Base-by-base conservation (phyloP, 2,113 vertebrate species). In the Agapornis roseicollis region DNA sequence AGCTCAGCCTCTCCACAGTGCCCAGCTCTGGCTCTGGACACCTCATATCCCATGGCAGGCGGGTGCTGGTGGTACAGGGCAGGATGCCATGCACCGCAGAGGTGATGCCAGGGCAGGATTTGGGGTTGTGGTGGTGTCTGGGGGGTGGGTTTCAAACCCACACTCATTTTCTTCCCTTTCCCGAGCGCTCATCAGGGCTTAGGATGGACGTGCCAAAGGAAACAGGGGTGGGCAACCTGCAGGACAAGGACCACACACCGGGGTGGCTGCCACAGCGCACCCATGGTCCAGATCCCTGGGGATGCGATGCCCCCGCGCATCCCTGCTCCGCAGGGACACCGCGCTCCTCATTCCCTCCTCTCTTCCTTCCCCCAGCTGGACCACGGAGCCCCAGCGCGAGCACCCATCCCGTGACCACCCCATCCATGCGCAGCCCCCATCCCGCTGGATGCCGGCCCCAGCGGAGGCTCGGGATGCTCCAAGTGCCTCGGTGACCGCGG, bases 111-210 rank as follows among this genome's bases (percentile, higher is more conserved):
- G n/a, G 46, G 18, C 46, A 42, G 60, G 28, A 35, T 68, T 73
- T 1, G 44, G 46, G 60, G 52, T 39, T 58, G 35, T 22, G 3
- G 13, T 17, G 47, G n/a, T 37, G 27, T 31, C 35, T 14, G 20
- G 2, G 35, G 31, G 53, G 60, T 8, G 29, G 8, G 3, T 6
- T 8, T 37, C 24, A 63, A 55, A 4, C 47, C 31, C 61, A 3
- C 61, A 46, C 13, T 84, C 10, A 1, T 37, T 4, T 31, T 22
- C 74, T 44, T 39, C 19, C 37, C 35, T 50, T 11, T 8, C 28
- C 2, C 0, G 1, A 50, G 4, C 4, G 24, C 17, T 47, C 27
- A 1, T 19, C 2, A 1, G 23, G 68, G 24, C 17, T 13, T 15
- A 23, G 20, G 56, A 22, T 10, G 56, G 33, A 58, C 24, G 33